Base-by-base conservation (phyloP, 2,888 invertebrate species). In the Fabriciana adippe region DNA sequence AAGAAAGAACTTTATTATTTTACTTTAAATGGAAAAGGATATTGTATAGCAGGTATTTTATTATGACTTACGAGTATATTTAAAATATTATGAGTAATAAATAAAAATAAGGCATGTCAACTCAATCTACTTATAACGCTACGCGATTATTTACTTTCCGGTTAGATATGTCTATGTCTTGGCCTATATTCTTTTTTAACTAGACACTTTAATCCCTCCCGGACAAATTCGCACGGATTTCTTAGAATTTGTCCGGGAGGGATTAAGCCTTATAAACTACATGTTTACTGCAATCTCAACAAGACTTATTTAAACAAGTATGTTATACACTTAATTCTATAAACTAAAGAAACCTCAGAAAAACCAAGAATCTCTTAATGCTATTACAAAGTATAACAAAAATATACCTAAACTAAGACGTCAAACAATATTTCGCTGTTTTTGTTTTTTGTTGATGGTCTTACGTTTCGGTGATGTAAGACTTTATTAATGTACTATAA, bases 161-260 rank as follows among this genome's bases (percentile, higher is more conserved):
- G 50, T 61, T 61, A 61, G 35, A 61, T 51, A 51, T 16, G 50
- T 51, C 61, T 61, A 61, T 35, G 61, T 61, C 50, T 61, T n/a
- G 61, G 51, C 35, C 61, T 51, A 61, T 51, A n/a, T n/a, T n/a
- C 2, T 18, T 50, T 61, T 51, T 61, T 50, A 50, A 16, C 16
- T 21, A 51, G 51, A 35, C 50, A 35, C 31, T 26, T 26, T 26
- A n/a, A n/a, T n/a, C n/a, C n/a, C n/a, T n/a, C n/a, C n/a, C n/a
- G n/a, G n/a, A n/a, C n/a, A n/a, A n/a, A n/a, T n/a, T n/a, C n/a
- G n/a, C n/a, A n/a, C n/a, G n/a, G n/a, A n/a, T n/a, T n/a, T n/a
- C n/a, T n/a, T n/a, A n/a, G n/a, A n/a, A n/a, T n/a, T n/a, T n/a
- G n/a, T n/a, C n/a, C n/a, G n/a, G n/a, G n/a, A n/a, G n/a, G n/a